These are phyloP conservation scores for Drosophila glabriapex DNA, from an alignment of 2,888 invertebrate genomes.

Conservation along the genomic window DNA sequence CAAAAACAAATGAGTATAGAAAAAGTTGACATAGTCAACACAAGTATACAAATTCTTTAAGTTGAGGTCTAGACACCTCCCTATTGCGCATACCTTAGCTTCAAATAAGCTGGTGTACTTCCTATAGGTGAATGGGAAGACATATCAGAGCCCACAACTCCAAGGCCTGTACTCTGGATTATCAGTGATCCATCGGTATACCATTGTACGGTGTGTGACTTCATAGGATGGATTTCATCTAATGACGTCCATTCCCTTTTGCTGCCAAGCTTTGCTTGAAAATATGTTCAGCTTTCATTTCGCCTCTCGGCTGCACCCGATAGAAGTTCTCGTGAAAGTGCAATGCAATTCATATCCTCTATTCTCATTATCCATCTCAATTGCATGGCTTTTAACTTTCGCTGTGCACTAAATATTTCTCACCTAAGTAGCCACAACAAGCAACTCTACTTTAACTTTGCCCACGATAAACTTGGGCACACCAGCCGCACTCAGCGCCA, in stretches of 20 bases:
- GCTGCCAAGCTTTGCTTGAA: neutral
- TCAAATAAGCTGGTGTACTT: neutral
- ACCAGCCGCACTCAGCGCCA: conserved; percentile 16
- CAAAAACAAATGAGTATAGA: neutral
- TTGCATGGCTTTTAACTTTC: conserved; percentile 56
- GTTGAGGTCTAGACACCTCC: neutral
- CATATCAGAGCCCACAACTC: neutral
- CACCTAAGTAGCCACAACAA: conserved; percentile 44
- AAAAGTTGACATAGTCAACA: neutral
- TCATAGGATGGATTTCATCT: neutral
- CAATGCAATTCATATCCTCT: neutral
- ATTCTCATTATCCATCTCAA: conserved; percentile 52
- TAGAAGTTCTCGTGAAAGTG: neutral
- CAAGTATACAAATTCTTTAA: neutral
- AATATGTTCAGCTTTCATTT: neutral
- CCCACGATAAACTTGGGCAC: conserved; percentile 45
- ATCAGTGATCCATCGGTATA: neutral
- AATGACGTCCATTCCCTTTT: neutral
- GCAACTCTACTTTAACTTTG: conserved; percentile 58
- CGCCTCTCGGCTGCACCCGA: neutral
- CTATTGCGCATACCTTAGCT: neutral
- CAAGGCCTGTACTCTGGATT: neutral
- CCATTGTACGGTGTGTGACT: neutral
- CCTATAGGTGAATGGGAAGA: no score
- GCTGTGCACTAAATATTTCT: conserved; percentile 28